A percentile compares a stretch with the other conserved stretches of the same genome.
phyloP scores from a whole-genome alignment of 2,113 vertebrate species.

The Epinephelus cyanopodus region DNA sequence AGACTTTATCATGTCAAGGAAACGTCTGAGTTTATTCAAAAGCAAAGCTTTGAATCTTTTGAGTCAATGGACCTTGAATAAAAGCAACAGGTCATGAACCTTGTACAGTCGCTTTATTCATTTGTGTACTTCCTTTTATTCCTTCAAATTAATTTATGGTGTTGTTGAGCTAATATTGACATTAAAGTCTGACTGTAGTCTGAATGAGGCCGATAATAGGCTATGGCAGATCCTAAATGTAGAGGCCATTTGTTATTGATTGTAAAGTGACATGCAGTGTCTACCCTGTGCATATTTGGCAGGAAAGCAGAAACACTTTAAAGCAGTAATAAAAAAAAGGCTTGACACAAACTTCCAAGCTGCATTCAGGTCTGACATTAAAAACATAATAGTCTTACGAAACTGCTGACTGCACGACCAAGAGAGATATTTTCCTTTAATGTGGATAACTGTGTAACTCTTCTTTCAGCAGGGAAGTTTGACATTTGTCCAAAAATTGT shows the following conservation, averaged over 20 bases:
- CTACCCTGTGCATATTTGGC: not conserved
- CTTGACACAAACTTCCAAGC: not conserved
- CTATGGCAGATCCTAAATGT: not conserved
- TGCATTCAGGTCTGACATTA: not conserved
- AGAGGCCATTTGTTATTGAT: not conserved
- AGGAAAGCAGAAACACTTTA: not conserved
- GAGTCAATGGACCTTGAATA: not conserved
- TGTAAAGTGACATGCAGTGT: not conserved
- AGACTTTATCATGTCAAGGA: slow-evolving; percentile 5
- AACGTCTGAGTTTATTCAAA: slow-evolving; percentile 20
- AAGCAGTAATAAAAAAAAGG: not conserved
- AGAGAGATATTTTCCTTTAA: not conserved
- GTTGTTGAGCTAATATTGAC: not conserved
- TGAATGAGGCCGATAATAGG: not conserved
- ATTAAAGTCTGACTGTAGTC: not conserved
- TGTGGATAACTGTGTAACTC: slow-evolving; percentile 16
- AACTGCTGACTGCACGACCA: not conserved
- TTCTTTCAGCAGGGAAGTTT: slow-evolving; percentile 32
- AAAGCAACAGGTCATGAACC: slow-evolving; percentile 24
- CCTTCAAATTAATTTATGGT: not conserved
- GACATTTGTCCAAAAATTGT: slow-evolving; percentile 27
- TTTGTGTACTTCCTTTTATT: slow-evolving; percentile 18
- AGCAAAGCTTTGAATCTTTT: not conserved
- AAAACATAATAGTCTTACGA: not conserved
- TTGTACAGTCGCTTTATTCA: not conserved